phyloP scores from a whole-genome alignment of 2,888 invertebrate genomes.

The Dryocosmus kuriphilus region DNA sequence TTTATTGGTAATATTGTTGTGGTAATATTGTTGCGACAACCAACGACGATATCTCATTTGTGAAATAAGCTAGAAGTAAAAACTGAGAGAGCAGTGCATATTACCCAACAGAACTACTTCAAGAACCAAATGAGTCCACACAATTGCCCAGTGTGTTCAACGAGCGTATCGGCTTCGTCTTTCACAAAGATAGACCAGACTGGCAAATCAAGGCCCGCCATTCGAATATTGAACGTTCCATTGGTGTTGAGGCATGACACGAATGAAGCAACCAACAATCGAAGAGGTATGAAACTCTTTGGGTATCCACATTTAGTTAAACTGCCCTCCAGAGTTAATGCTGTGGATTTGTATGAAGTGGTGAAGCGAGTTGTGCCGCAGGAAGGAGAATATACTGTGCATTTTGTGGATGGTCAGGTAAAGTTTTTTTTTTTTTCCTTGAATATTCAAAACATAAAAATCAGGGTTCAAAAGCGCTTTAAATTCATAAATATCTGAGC shows the following conservation, averaged over 20 bases:
- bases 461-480: too few species aligned
- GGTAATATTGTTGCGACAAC: not conserved
- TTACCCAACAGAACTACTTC: constrained; percentile 73
- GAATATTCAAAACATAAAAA: too few species aligned
- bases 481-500: too few species aligned
- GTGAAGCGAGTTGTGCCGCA: constrained; percentile 78
- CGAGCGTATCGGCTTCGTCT: constrained; percentile 66
- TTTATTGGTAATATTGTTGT: constrained; percentile 15
- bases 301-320: constrained; percentile 81
- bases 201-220: constrained; percentile 70
- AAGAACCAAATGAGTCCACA: constrained; percentile 68
- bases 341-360: constrained; percentile 78
- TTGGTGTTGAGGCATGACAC: constrained; percentile 80
- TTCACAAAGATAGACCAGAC: constrained; percentile 74
- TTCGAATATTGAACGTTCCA: constrained; percentile 79
- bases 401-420: constrained; percentile 81
- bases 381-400: constrained; percentile 77
- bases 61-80: constrained; percentile 65
- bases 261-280: constrained; percentile 78
- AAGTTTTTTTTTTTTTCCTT: constrained; percentile 51
- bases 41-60: constrained; percentile 55
- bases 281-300: constrained; percentile 77
- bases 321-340: constrained; percentile 79
- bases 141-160: constrained; percentile 70
- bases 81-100: constrained; percentile 67